These are phyloP conservation scores for Musca domestica DNA, from an alignment of 1,140 invertebrate genomes.

Conservation along the genomic window DNA sequence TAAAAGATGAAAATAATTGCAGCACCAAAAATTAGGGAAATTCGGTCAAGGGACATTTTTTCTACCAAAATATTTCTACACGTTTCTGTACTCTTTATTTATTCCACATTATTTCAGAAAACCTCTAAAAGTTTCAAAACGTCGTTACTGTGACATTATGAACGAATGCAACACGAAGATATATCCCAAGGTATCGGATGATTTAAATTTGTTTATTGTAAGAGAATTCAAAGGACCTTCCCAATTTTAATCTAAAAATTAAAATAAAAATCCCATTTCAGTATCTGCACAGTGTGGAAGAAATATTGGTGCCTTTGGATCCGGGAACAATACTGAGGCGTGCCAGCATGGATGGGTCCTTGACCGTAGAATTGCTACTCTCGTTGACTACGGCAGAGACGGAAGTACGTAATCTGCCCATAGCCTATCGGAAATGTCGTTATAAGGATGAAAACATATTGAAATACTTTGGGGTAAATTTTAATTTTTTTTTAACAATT, in stretches of 20 bases:
- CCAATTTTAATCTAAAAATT: neutral
- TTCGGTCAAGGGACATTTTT: neutral
- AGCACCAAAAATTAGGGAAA: neutral
- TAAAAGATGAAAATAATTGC: neutral
- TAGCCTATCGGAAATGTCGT: conserved; percentile 47
- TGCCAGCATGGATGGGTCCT: conserved; percentile 30
- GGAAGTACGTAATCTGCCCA: conserved; percentile 40
- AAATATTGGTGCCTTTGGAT: conserved; percentile 38
- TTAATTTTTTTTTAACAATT: too few relatives aligned
- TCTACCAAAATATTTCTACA: neutral
- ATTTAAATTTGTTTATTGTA: conserved; percentile 10
- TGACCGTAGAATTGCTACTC: conserved; percentile 32
- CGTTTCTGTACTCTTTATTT: neutral
- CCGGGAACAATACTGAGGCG: conserved; percentile 30
- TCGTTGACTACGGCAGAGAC: conserved; percentile 35
- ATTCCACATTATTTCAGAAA: conserved; percentile 21
- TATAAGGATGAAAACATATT: conserved; percentile 41
- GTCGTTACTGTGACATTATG: conserved; percentile 22
- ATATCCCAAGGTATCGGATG: conserved; percentile 20
- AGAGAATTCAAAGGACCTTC: neutral
- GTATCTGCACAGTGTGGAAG: conserved; percentile 44
- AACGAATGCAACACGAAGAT: conserved; percentile 25
- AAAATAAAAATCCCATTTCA: conserved; percentile 16
- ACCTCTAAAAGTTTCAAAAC: conserved; percentile 6
- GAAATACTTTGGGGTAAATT: conserved; percentile 34